A percentile compares a stretch with the other conserved stretches of the same genome.
These are phyloP conservation scores for Sebastes cheni DNA, from an alignment of 2,797 vertebrate species.

Conservation along the genomic window DNA sequence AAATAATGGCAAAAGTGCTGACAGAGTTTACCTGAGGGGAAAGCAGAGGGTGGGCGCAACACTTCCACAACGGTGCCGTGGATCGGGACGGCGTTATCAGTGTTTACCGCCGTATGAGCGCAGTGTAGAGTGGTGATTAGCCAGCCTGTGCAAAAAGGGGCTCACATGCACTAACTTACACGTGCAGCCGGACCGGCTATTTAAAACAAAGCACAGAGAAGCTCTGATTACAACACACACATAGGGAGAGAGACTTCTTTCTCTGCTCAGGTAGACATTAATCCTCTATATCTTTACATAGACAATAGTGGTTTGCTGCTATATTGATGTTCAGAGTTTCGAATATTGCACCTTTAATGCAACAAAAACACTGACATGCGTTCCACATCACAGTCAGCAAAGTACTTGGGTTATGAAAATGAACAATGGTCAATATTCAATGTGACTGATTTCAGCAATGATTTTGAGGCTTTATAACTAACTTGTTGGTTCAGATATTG, in stretches of 20 bases:
- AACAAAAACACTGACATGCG: neutral
- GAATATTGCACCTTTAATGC: neutral
- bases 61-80: too few relatives aligned
- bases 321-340: neutral
- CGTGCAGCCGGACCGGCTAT: neutral
- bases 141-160: too few relatives aligned
- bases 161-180: too few relatives aligned
- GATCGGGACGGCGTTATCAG: too few relatives aligned
- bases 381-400: neutral
- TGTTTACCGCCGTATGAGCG: too few relatives aligned
- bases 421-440: too few relatives aligned
- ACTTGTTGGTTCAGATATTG: neutral
- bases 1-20: neutral
- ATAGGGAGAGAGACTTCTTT: neutral
- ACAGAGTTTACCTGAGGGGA: neutral
- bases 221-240: neutral
- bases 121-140: too few relatives aligned
- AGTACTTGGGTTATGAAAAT: neutral
- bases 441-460: neutral
- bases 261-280: neutral
- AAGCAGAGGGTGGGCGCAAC: too few relatives aligned
- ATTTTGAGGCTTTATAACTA: neutral
- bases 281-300: neutral
- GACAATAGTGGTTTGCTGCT: neutral
- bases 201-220: neutral